These are phyloP conservation scores for Apamea crenata DNA, from an alignment of 2,888 invertebrate species.

Conservation along the genomic window DNA sequence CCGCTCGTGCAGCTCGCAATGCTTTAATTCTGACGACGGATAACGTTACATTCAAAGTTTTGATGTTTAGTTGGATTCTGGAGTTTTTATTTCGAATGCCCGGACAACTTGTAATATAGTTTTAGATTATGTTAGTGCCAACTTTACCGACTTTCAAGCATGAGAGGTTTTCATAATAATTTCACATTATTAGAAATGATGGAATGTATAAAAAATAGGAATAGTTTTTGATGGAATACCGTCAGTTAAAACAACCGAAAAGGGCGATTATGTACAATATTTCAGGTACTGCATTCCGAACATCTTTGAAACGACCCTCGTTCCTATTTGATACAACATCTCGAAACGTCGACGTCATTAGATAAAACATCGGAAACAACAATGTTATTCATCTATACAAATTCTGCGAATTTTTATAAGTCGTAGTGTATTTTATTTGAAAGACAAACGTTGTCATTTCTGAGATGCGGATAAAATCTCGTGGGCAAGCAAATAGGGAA, in stretches of 20 bases:
- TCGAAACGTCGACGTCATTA: constrained; percentile 34
- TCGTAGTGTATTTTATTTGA: constrained; percentile 50
- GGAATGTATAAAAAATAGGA: neutral
- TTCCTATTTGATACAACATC: constrained; percentile 15
- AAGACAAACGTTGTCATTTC: constrained; percentile 59
- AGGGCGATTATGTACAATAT: neutral
- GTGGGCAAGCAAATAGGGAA: constrained; percentile 69
- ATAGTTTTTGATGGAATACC: neutral
- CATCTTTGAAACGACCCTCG: constrained; percentile 8
- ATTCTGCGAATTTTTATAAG: constrained; percentile 37
- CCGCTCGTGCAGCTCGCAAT: constrained; percentile 40
- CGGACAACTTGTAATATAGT: constrained; percentile 24
- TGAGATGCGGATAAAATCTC: constrained; percentile 58
- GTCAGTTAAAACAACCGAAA: constrained; percentile 4
- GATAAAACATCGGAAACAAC: constrained; percentile 22
- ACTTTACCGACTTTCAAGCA: neutral
- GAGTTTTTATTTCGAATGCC: constrained; percentile 43
- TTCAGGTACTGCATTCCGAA: neutral
- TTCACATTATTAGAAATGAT: neutral
- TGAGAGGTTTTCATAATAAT: neutral
- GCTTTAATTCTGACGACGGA: constrained; percentile 60
- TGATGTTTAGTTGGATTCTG: constrained; percentile 53
- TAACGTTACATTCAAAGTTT: constrained; percentile 63
- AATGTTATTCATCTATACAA: constrained; percentile 26
- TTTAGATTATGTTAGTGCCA: constrained; percentile 11